Conservation (phyloP, 2,113 vertebrate species). For the Tympanuchus pallidicinctus region DNA sequence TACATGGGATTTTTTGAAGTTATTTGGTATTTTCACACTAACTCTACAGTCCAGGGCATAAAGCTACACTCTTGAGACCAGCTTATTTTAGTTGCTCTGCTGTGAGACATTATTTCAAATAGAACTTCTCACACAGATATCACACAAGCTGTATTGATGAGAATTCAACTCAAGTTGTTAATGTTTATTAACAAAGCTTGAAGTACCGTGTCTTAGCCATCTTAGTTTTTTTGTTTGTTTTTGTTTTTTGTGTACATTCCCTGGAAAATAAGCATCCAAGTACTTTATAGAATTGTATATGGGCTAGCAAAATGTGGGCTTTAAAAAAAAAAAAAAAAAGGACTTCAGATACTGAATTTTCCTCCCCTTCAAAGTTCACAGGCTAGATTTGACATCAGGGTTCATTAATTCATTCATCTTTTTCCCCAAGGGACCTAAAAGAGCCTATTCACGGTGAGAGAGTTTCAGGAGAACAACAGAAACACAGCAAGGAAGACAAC, state of each 20-base stretch:
- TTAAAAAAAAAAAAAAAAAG: background rate
- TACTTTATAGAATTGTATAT: background rate
- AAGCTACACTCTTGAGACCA: background rate
- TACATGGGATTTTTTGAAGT: background rate
- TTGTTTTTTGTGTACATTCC: background rate
- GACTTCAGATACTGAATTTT: background rate
- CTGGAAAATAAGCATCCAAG: background rate
- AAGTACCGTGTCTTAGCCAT: background rate
- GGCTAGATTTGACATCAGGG: background rate
- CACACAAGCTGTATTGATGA: background rate
- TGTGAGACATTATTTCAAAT: background rate
- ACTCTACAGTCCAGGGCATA: background rate
- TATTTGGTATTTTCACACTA: background rate
- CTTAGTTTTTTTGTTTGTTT: background rate
- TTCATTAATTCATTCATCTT: background rate
- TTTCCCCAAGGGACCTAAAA: background rate
- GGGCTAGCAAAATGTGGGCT: background rate
- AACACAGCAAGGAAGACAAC: background rate
- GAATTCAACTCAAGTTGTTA: background rate
- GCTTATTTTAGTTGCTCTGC: background rate
- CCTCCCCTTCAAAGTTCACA: background rate
- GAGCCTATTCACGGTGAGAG: background rate
- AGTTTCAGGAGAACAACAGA: background rate
- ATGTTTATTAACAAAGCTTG: background rate
- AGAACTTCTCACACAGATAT: background rate